Evolutionary conservation across 2,888 invertebrate genomes (phyloP), one percentile per base, ranked within the genome.

Genomic region (Tortrix viridana): DNA sequence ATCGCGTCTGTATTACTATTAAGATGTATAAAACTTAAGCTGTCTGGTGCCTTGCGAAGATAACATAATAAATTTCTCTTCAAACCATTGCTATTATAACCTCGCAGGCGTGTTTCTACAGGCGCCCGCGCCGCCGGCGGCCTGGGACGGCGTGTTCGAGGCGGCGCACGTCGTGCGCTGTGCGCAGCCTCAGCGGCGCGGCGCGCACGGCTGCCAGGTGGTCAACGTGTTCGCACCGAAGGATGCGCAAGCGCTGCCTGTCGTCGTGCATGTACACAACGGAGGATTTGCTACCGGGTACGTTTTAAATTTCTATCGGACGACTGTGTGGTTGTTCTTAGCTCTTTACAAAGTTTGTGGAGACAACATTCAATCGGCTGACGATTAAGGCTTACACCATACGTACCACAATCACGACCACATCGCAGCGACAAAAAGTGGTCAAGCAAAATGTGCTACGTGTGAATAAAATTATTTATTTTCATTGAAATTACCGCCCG

Each of bases 111-210:
- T 43, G 0, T 43, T 6, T 26, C 16, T 16, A 1, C 68, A 89
- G 90, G 83, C 84, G 0, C 87, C 90, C 0, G 74, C 77, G 32
- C 79, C 86, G 0, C 84, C 85, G 0, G 74, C 75, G 0, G 60
- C 62, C 0, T 90, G 91, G 91, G 89, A 86, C 68, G 89, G 90
- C 18, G 77, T 84, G 60, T 88, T 89, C 74, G 91, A 92, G 72
- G 91, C 89, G 20, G 85, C 77, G 23, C 84, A 90, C 72, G 83
- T 81, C 65, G 72, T 90, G 54, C 80, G 74, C 62, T 92, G 91
- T 65, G 80, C 80, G 1, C 91, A 91, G 65, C 71, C 76, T 0
- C 79, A 72, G 37, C 77, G 72, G 12, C 66, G 72, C 0, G 89
- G 88, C 3, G 81, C 81, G 43, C 88, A 89, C 68, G 85, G 89